Percentiles rank a stretch among this genome's conserved stretches.
Evolutionary conservation across 2,797 vertebrate species (phyloP).

Genomic region (Orientallactaga sibirica): DNA sequence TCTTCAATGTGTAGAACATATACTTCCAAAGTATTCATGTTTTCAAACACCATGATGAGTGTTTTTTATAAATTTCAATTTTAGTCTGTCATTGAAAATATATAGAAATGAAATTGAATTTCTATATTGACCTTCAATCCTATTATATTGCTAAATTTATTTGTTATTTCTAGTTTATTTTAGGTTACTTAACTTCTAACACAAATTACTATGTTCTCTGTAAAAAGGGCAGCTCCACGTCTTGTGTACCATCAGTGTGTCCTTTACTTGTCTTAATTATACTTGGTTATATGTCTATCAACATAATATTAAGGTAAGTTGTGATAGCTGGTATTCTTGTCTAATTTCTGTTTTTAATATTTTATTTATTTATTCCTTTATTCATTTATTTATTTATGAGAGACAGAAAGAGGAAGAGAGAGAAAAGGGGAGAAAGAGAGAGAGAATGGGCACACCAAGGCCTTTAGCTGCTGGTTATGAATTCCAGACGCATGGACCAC

Average conservation of each 20-base stretch:
- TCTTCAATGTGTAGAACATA: neutral
- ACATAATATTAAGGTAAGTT: neutral
- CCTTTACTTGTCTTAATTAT: neutral
- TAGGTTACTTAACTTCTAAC: constrained; percentile 5
- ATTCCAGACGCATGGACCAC: too few relatives aligned
- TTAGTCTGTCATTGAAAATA: constrained; percentile 40
- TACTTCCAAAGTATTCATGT: constrained; percentile 19
- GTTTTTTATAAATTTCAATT: neutral
- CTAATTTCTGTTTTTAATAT: neutral
- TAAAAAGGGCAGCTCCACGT: neutral
- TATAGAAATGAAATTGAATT: constrained; percentile 1
- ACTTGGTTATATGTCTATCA: neutral
- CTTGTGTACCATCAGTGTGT: neutral
- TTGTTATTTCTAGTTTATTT: constrained; percentile 10
- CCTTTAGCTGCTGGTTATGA: too few relatives aligned
- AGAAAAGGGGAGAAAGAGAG: too few relatives aligned
- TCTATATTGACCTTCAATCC: neutral
- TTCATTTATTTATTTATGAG: too few relatives aligned
- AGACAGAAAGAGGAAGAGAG: too few relatives aligned
- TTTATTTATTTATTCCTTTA: too few relatives aligned
- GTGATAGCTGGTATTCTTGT: neutral
- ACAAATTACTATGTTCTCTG: neutral
- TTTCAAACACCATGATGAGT: neutral
- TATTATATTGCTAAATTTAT: neutral
- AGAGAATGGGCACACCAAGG: too few relatives aligned